Percentiles rank a stretch among this genome's conserved stretches.
Evolutionary conservation across 2,888 invertebrate species (phyloP).

Genomic region (Agrochola circellaris): DNA sequence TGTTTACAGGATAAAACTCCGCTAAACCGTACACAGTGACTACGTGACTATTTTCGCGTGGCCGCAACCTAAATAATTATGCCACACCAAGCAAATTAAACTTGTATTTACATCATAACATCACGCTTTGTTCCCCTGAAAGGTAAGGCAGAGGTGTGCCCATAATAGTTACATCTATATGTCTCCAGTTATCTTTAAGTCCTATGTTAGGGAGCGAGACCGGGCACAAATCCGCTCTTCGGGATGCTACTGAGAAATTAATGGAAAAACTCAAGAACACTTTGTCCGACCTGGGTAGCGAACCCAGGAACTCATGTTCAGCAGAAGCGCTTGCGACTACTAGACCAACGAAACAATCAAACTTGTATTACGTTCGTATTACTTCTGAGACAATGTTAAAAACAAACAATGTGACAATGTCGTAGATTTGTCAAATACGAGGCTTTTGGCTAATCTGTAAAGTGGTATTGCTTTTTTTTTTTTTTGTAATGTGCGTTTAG

Average conservation of each 20-base stretch:
- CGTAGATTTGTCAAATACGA: too few relatives aligned
- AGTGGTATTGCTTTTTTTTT: too few relatives aligned
- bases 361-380: constrained; percentile 7
- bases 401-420: too few relatives aligned
- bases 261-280: not conserved
- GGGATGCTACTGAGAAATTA: not conserved
- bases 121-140: not conserved
- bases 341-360: not conserved
- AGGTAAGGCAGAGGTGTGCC: not conserved
- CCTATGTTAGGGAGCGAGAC: too few relatives aligned
- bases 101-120: not conserved
- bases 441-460: too few relatives aligned
- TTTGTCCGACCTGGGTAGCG: not conserved
- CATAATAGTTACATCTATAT: not conserved
- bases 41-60: constrained; percentile 66
- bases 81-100: constrained; percentile 11
- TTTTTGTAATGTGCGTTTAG: too few relatives aligned
- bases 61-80: constrained; percentile 41
- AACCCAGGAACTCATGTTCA: too few relatives aligned
- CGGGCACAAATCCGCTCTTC: too few relatives aligned
- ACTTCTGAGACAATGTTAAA: constrained; percentile 4
- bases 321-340: not conserved
- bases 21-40: constrained; percentile 30
- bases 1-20: constrained; percentile 60
- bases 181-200: not conserved